Evolutionary conservation across 2,888 invertebrate genomes (phyloP).

Genomic region (Lobophora halterata): DNA sequence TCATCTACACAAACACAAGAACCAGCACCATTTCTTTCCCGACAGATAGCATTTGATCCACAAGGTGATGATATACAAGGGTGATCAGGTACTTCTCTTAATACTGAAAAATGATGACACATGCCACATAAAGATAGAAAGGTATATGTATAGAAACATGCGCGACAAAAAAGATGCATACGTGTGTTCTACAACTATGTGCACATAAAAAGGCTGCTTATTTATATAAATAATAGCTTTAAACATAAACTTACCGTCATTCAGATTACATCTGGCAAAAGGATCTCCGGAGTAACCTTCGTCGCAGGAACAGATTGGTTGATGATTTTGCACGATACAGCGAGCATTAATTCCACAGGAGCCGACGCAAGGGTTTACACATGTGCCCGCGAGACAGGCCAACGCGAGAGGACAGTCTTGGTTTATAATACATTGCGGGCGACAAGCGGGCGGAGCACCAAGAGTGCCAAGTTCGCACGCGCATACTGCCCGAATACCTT

Average conservation of each 20-base stretch:
- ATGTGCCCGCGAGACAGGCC: slow-evolving; percentile 86
- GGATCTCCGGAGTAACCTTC: slow-evolving; percentile 90
- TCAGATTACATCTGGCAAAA: slow-evolving; percentile 85
- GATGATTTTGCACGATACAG: slow-evolving; percentile 87
- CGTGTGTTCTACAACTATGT: slow-evolving; percentile 25
- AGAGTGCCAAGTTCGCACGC: slow-evolving; percentile 86
- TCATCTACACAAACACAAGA: slow-evolving; percentile 88
- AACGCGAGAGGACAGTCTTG: slow-evolving; percentile 88
- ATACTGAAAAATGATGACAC: slow-evolving; percentile 60
- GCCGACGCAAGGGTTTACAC: slow-evolving; percentile 88
- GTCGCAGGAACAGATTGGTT: slow-evolving; percentile 87
- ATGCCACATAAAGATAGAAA: no score
- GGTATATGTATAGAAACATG: slow-evolving; percentile 28
- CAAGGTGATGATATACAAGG: slow-evolving; percentile 91
- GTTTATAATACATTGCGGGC: slow-evolving; percentile 89
- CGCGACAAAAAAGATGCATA: slow-evolving; percentile 30
- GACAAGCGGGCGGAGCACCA: slow-evolving; percentile 89
- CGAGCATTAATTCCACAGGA: slow-evolving; percentile 89
- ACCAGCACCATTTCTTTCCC: slow-evolving; percentile 86
- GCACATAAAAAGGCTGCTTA: slow-evolving; percentile 6
- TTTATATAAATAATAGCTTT: background rate
- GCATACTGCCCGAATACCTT: slow-evolving; percentile 85
- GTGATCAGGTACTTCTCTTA: slow-evolving; percentile 82
- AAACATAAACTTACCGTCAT: slow-evolving; percentile 72
- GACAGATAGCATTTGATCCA: slow-evolving; percentile 89